Evolutionary conservation across 2,888 invertebrate species (phyloP).

Genomic region (Limnephilus marmoratus): DNA sequence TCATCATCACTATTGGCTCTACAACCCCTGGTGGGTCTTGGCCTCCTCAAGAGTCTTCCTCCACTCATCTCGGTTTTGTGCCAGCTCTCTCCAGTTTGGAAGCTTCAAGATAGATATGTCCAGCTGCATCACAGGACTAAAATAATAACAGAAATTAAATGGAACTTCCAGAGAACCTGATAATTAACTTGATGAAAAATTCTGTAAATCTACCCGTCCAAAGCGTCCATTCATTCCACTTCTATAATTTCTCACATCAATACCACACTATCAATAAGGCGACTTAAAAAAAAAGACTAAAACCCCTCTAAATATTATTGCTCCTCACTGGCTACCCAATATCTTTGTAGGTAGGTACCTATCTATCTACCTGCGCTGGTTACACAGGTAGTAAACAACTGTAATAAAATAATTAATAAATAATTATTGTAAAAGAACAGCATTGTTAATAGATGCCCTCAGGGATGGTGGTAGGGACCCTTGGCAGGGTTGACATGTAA

Average conservation of each 20-base stretch:
- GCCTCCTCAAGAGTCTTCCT: too few species aligned
- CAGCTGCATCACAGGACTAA: too few species aligned
- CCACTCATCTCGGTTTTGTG: too few species aligned
- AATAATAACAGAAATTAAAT: too few species aligned
- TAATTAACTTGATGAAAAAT: too few species aligned
- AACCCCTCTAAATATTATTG: neutral
- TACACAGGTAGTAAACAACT: neutral
- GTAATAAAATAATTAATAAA: slow-evolving; percentile 17
- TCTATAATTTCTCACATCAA: slow-evolving; percentile 25
- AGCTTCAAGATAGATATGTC: too few species aligned
- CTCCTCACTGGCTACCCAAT: neutral
- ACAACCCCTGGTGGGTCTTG: too few species aligned
- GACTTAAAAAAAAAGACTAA: slow-evolving; percentile 47
- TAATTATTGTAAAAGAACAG: neutral
- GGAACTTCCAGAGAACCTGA: too few species aligned
- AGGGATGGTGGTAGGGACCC: slow-evolving; percentile 16
- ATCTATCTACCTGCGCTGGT: neutral
- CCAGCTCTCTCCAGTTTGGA: too few species aligned
- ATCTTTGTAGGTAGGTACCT: neutral
- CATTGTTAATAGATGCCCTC: slow-evolving; percentile 5
- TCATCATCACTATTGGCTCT: too few species aligned
- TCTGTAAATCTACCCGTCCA: too few species aligned
- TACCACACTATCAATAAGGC: slow-evolving; percentile 46
- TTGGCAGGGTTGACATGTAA: neutral
- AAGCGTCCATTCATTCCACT: slow-evolving; percentile 30